Evolutionary conservation across 2,888 invertebrate species (phyloP), one percentile per base, ranked within the genome.

Genomic region (Agriopis aurantiaria): DNA sequence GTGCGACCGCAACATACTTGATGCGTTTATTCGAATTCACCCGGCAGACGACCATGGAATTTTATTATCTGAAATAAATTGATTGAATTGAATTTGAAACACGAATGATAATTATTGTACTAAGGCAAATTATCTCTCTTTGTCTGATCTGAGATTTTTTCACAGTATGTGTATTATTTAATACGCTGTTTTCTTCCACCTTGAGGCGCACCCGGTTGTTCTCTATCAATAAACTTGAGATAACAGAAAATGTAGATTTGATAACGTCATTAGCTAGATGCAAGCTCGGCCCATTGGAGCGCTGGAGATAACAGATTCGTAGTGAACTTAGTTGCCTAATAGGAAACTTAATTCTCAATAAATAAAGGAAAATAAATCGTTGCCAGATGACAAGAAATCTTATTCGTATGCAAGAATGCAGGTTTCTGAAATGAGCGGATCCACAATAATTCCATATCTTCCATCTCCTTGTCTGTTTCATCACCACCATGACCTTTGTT

Each of bases 261-360:
- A 81, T 81, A 79, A 78, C 75, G 70, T 79, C 78, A 74, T 78
- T 78, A 77, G 65, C 59, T 68, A 78, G 73, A 74, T 71, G 65
- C 68, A 74, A 59, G 75, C 74, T 72, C 63, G 65, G 69, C 17
- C 45, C 17, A 17, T 17, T 45, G 0, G 43, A 17, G 64, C 65
- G 10, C n/a, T 67, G 57, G 52, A n/a, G 74, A 72, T 76, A 74
- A 75, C 73, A 69, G 75, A 78, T 78, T 58, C 46, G 43, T 23
- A 23, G 10, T n/a, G 45, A 46, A 48, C 7, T 46, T 46, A 8
- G 14, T 46, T 43, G 8, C 23, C 7, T 40, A 40, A 55, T 55
- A 40, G n/a, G n/a, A n/a, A 55, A 40, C 40, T 40, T 40, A 55
- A 52, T 52, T 52, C 52, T 52, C 52, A 52, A 52, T 52, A 8